Conservation (phyloP, 1,140 invertebrate species). For the Zaprionus ghesquierei region DNA sequence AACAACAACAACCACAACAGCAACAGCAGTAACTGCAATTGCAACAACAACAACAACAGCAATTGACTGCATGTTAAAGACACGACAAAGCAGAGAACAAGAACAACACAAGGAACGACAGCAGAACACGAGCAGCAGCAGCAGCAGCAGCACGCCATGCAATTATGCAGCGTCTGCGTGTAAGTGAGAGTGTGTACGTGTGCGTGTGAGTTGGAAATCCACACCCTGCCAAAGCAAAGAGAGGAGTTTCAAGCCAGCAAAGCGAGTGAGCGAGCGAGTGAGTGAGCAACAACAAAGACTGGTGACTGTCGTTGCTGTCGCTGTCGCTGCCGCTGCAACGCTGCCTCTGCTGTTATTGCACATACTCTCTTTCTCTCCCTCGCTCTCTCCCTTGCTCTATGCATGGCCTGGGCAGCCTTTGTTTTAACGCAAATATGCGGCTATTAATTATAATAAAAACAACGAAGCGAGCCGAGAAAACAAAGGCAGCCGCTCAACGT, state of each 20-base stretch:
- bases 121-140: conserved; percentile 27
- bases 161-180: conserved; percentile 67
- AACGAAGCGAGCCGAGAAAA: conserved; percentile 9
- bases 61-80: conserved; percentile 43
- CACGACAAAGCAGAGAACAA: conserved; percentile 35
- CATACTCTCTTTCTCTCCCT: neutral
- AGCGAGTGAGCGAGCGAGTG: conserved; percentile 40
- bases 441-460: conserved; percentile 77
- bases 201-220: conserved; percentile 56
- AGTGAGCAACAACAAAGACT: conserved; percentile 73
- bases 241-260: conserved; percentile 38
- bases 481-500: conserved; percentile 35
- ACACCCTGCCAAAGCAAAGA: conserved; percentile 61
- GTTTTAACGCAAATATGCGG: conserved; percentile 78
- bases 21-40: neutral
- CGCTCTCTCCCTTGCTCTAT: conserved; percentile 8
- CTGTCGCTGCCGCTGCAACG: conserved; percentile 25
- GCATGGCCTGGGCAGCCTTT: conserved; percentile 35
- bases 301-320: conserved; percentile 36
- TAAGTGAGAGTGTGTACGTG: conserved; percentile 32
- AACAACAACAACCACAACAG: conserved; percentile 4
- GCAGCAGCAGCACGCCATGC: conserved; percentile 49
- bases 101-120: conserved; percentile 33
- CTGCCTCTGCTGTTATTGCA: conserved; percentile 42
- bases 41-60: neutral